Base-by-base conservation (phyloP, 2,113 vertebrate species). In the Tiliqua scincoides region DNA sequence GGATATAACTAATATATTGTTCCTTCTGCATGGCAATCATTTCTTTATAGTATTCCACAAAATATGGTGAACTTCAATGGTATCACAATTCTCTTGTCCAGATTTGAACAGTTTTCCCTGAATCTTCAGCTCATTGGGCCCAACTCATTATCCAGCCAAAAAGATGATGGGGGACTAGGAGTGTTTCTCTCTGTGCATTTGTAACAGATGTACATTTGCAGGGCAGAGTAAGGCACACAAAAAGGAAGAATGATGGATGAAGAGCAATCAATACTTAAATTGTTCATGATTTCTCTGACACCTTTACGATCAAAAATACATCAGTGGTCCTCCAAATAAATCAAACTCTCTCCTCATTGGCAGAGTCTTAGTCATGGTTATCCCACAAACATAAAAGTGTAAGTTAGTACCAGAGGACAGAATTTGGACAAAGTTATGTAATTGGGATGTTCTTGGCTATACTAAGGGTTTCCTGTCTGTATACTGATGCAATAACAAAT, bases 181-280 rank as follows among this genome's bases (percentile, higher is more conserved):
- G 9, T 30, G 20, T 6, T 88, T 73, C 59, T 37, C 30, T 57
- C 74, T 0, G 0, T 25, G 27, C 12, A 63, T 25, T 68, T 7
- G 27, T 0, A 9, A n/a, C 17, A 0, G n/a, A 6, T 4, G 52
- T 6, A 1, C 0, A 0, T 70, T 79, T 21, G 70, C 72, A 30
- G 10, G 30, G 35, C 75, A 73, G 85, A 52, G 73, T 3, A 43
- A 40, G 62, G 32, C 57, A 1, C 27, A 21, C 0, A 1, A 63
- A 67, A 71, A 86, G 63, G 37, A 62, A 17, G 17, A 91, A 59
- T 78, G 59, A 79, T 32, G 27, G 4, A 20, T 14, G 6, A 32
- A 21, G 59, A 71, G 12, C 21, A 2, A 27, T 57, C 74, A 82
- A 85, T 72, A 25, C 2, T 63, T n/a, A 92, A 92, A 90, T 65